Base-by-base conservation (phyloP, 2,888 invertebrate species). In the Masnerella sp. region DNA sequence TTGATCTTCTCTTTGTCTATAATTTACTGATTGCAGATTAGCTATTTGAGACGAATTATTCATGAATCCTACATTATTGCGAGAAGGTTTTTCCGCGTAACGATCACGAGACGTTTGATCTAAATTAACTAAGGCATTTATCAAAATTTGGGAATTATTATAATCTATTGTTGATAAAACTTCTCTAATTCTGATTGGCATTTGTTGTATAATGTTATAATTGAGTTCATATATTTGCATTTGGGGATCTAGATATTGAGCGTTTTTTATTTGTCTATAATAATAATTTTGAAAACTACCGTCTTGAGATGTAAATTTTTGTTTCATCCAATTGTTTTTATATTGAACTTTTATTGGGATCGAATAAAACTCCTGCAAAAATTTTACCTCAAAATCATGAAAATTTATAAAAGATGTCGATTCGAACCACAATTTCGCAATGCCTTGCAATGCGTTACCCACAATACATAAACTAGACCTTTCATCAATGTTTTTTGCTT, bases 361-460 rank as follows among this genome's bases (percentile, higher is more conserved):
- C 9, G 54, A 36, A 47, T 54, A 65, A 28, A 68, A 68, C 38
- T 68, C 52, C 0, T 32, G 5, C 18, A 59, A 36, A 59, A 68
- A 68, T 36, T 49, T 28, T 5, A 5, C 8, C 8, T 51, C 36
- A 11, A 68, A 68, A 12, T 51, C 43, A 2, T 9, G 11, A 45
- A 36, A 68, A 36, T 25, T 28, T 3, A 12, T 8, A 25, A 64
- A 64, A 18, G 12, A 20, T 4, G n/a, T 2, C 2, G 51, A n/a
- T 14, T 52, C 52, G 32, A 14, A 51, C 52, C 51, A 62, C 14
- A 43, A 28, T 42, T 43, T 38, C 0, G 51, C 43, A 12, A 51
- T 42, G 1, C 52, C 51, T 0, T 45, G 34, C n/a, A 58, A 30
- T 14, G 25, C 30, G 8, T 40, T 56, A 30, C 30, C 42, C 12